Evolutionary conservation across 2,797 vertebrate genomes (phyloP), one percentile per base, ranked within the genome.

Genomic region (Dermochelys coriacea): DNA sequence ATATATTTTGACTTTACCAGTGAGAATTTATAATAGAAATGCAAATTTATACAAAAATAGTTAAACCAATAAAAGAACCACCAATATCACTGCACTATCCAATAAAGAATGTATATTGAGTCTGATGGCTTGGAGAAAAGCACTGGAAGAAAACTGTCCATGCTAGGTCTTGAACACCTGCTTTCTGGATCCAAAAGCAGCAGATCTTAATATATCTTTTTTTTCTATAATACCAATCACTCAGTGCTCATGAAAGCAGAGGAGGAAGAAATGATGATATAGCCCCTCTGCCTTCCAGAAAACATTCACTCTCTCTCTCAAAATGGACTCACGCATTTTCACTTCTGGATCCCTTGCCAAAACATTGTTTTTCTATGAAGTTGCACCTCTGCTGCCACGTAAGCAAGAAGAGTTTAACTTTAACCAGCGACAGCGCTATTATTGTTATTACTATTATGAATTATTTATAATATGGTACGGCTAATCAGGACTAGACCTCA

Each of bases 11-110:
- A 96, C 61, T 93, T 27, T 57, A 91, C n/a, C 1, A 3, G 18
- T 8, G 21, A 55, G 86, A 86, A 41, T 27, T 49, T 12, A 93
- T 81, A 82, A 92, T 47, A 74, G n/a, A 64, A 84, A 94, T 82
- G 64, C 37, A 87, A 74, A 52, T 88, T 5, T 89, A 15, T 50
- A 92, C 16, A 94, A 84, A 92, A 86, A 91, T 82, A 96, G 92
- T 85, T 50, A 29, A 88, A 88, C 29, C 82, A 93, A 77, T 49
- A 77, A 49, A 49, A 77, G 45, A 25, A 75, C 29, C 47, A 59
- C 8, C 49, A 18, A 27, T 41, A n/a, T 52, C 50, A 47, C 41
- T 84, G 37, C 31, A 45, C 5, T 45, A 25, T 89, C 47, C 34
- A 50, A 83, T 59, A 77, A 88, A 45, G 52, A 74, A 59, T 25